These are phyloP conservation scores for Cathartes aura DNA, from an alignment of 2,113 vertebrate genomes.

Conservation along the genomic window DNA sequence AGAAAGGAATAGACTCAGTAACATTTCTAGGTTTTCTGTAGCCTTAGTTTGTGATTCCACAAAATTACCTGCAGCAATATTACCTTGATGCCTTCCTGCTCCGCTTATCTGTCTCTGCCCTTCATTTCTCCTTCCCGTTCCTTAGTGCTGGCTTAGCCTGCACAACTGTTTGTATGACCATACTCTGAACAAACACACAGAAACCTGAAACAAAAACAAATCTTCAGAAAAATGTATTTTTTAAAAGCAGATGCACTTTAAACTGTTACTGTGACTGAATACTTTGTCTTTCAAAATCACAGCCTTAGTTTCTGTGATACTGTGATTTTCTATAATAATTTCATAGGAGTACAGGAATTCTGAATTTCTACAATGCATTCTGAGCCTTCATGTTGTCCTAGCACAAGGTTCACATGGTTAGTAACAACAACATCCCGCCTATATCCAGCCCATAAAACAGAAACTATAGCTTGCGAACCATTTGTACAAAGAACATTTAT, in stretches of 20 bases:
- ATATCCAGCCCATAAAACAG: not conserved
- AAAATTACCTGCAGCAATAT: not conserved
- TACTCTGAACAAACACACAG: not conserved
- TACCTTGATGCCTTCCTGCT: not conserved
- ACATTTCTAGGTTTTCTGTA: not conserved
- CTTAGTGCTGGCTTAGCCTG: not conserved
- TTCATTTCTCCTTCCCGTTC: not conserved
- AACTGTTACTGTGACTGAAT: not conserved
- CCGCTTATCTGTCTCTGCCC: not conserved
- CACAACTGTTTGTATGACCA: not conserved
- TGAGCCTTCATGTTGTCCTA: not conserved
- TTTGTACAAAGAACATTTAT: not conserved
- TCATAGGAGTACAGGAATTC: not conserved
- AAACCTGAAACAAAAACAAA: not conserved
- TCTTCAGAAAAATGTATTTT: rapidly evolving
- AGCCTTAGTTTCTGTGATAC: not conserved
- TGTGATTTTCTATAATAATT: not conserved
- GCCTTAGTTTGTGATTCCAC: not conserved
- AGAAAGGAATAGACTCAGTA: not conserved
- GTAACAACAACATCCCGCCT: not conserved
- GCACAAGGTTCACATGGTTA: not conserved
- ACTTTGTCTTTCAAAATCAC: not conserved
- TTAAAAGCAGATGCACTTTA: not conserved
- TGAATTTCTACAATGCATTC: not conserved
- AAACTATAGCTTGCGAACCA: not conserved